A percentile compares a stretch with the other conserved stretches of the same genome.
These are phyloP conservation scores for Chrysoperla carnea DNA, from an alignment of 1,140 invertebrate species.

Conservation along the genomic window DNA sequence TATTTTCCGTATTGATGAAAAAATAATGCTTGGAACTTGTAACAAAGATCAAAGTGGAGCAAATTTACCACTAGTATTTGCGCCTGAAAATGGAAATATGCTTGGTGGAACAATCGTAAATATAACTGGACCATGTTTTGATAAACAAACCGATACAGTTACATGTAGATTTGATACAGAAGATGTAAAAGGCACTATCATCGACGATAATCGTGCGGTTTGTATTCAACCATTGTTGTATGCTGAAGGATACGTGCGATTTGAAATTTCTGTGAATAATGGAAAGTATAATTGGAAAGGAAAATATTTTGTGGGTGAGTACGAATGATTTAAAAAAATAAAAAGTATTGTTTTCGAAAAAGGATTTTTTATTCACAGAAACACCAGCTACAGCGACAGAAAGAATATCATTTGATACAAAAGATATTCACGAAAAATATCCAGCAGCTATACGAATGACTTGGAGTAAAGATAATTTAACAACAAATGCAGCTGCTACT, in stretches of 20 bases:
- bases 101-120: constrained; percentile 86
- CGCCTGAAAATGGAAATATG: constrained; percentile 90
- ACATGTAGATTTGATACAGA: constrained; percentile 67
- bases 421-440: constrained; percentile 47
- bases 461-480: constrained; percentile 74
- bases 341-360: background rate
- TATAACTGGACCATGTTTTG: constrained; percentile 85
- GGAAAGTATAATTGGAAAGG: constrained; percentile 80
- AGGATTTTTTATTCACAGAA: constrained; percentile 31
- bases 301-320: constrained; percentile 75
- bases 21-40: constrained; percentile 80
- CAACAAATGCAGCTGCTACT: constrained; percentile 51
- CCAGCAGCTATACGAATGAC: constrained; percentile 56
- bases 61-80: constrained; percentile 65
- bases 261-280: constrained; percentile 71
- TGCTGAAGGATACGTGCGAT: constrained; percentile 78
- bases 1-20: constrained; percentile 88
- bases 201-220: constrained; percentile 65
- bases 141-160: constrained; percentile 46
- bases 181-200: constrained; percentile 50
- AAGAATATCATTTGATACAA: constrained; percentile 62
- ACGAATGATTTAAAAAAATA: background rate
- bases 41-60: constrained; percentile 78
- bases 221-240: constrained; percentile 79
- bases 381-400: constrained; percentile 69